Percentiles rank a stretch among this genome's conserved stretches.
Conservation (phyloP, 37 sponge, comb jelly and placozoan genomes). For the Cliona cf. orientalis region DNA sequence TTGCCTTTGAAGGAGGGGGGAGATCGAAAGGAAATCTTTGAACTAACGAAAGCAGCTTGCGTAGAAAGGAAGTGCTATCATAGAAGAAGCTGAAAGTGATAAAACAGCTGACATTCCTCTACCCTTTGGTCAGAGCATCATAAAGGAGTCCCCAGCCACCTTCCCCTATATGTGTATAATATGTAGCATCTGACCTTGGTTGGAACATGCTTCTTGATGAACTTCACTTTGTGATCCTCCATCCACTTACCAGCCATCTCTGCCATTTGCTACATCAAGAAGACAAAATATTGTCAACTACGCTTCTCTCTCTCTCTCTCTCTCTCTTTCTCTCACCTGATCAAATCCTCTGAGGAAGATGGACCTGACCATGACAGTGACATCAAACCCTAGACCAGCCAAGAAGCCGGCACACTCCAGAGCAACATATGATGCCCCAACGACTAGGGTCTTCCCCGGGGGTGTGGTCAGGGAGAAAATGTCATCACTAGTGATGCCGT, state of each 20-base stretch:
- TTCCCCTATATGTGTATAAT: too few relatives aligned
- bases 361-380: conserved; percentile 94
- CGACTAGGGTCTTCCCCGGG: conserved; percentile 95
- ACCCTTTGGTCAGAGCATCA: too few relatives aligned
- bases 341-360: conserved; percentile 98
- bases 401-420: conserved; percentile 99
- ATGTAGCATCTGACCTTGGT: conserved; percentile 73
- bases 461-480: conserved; percentile 86
- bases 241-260: conserved; percentile 86
- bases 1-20: too few relatives aligned
- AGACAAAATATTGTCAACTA: neutral
- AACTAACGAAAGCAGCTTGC: too few relatives aligned
- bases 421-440: conserved; percentile 98
- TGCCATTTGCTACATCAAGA: conserved; percentile 85
- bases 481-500: conserved; percentile 97
- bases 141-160: too few relatives aligned
- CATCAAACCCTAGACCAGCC: conserved; percentile 89
- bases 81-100: too few relatives aligned
- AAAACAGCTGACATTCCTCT: too few relatives aligned
- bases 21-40: too few relatives aligned
- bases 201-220: conserved; percentile 81
- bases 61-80: too few relatives aligned
- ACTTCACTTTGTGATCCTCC: conserved; percentile 80
- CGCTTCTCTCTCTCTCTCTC: neutral
- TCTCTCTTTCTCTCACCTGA: conserved; percentile 60